Conservation (phyloP, 2,888 invertebrate species). For the Tetranychus truncatus region DNA sequence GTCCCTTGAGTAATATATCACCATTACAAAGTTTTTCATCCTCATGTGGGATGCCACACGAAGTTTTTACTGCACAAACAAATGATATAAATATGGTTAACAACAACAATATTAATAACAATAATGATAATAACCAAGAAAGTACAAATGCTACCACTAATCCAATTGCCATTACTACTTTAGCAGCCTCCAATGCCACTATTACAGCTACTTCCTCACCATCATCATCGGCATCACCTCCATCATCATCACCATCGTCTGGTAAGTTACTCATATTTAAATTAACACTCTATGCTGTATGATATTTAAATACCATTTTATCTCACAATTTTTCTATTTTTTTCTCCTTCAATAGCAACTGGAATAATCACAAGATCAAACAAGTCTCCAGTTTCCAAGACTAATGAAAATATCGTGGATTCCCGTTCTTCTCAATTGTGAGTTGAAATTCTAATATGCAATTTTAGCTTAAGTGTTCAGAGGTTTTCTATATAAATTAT, state of each 20-base stretch:
- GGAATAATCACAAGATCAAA: background rate
- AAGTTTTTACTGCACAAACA: too few relatives aligned
- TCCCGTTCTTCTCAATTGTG: background rate
- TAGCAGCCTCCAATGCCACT: background rate
- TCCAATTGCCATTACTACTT: background rate
- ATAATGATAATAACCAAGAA: background rate
- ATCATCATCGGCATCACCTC: background rate
- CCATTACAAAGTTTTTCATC: background rate
- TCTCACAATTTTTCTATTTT: background rate
- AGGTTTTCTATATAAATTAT: too few relatives aligned
- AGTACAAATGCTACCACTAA: background rate
- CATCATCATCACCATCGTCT: background rate
- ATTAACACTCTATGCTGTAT: background rate
- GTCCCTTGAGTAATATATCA: background rate
- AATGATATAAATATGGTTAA: too few relatives aligned
- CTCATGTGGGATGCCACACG: background rate
- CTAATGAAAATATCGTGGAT: background rate
- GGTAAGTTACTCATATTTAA: background rate
- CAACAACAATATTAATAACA: too few relatives aligned
- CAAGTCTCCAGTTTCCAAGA: background rate
- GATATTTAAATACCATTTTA: background rate
- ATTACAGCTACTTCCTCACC: background rate
- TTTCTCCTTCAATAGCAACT: background rate
- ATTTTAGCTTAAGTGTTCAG: too few relatives aligned
- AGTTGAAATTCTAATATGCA: background rate